Percentiles rank a stretch among this genome's conserved stretches.
These are phyloP conservation scores for Elymnias hypermnestra DNA, from an alignment of 1,140 invertebrate genomes.

Conservation along the genomic window DNA sequence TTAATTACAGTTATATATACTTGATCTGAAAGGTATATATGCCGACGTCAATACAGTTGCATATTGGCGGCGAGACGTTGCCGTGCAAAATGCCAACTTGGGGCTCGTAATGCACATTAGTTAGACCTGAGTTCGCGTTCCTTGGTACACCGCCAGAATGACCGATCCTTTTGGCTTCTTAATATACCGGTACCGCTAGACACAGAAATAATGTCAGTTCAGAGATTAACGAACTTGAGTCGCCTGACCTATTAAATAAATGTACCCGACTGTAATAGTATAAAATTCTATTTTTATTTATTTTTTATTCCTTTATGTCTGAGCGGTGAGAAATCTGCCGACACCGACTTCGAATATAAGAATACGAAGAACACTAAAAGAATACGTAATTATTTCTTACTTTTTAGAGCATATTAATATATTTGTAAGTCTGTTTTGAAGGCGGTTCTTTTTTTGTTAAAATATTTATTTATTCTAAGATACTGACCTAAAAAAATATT, in stretches of 20 bases:
- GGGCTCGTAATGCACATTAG: conserved; percentile 67
- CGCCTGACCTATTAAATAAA: conserved; percentile 58
- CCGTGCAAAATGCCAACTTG: conserved; percentile 67
- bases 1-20: too few species aligned
- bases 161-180: conserved; percentile 72
- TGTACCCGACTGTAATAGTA: background rate
- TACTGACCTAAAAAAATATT: too few species aligned
- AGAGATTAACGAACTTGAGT: conserved; percentile 70
- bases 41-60: conserved; percentile 9
- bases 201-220: conserved; percentile 67
- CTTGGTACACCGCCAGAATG: conserved; percentile 72
- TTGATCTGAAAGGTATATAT: background rate
- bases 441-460: too few species aligned
- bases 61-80: conserved; percentile 23
- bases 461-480: too few species aligned
- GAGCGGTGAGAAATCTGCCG: too few species aligned
- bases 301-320: too few species aligned
- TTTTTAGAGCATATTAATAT: too few species aligned
- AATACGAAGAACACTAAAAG: too few species aligned
- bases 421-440: too few species aligned
- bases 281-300: too few species aligned
- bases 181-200: conserved; percentile 46
- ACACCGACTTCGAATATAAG: too few species aligned
- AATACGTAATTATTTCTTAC: too few species aligned
- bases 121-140: conserved; percentile 67